A percentile compares a stretch with the other conserved stretches of the same genome.
Conservation (phyloP, 2,797 vertebrate genomes). For the Pseudocheirus occidentalis region DNA sequence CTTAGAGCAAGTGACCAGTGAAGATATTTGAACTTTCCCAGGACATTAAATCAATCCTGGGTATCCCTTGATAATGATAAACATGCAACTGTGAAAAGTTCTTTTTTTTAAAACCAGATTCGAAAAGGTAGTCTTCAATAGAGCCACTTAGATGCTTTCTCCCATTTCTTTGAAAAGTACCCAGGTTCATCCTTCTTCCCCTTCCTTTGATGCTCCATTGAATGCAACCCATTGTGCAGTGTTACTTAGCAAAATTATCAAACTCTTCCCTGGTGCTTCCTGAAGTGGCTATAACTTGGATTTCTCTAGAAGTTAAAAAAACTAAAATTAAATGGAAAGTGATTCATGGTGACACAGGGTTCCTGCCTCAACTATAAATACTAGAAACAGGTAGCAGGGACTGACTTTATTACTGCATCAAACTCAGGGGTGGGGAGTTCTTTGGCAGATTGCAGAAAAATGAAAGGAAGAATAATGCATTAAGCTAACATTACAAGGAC, state of each 20-base stretch:
- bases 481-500: slow-evolving; percentile 58
- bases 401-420: slow-evolving; percentile 54
- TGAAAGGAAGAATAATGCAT: slow-evolving; percentile 70
- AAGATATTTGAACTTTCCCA: slow-evolving; percentile 38
- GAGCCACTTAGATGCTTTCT: slow-evolving; percentile 50
- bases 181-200: background rate
- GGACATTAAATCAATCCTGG: slow-evolving; percentile 3
- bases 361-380: slow-evolving; percentile 67
- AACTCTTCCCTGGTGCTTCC: slow-evolving; percentile 58
- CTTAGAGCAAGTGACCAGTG: slow-evolving; percentile 11
- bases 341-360: slow-evolving; percentile 51
- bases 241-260: slow-evolving; percentile 64
- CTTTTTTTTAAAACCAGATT: slow-evolving; percentile 5
- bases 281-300: slow-evolving; percentile 56
- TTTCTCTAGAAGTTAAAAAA: slow-evolving; percentile 68
- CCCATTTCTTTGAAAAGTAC: slow-evolving; percentile 52
- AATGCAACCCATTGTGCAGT: slow-evolving; percentile 42
- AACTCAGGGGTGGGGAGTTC: slow-evolving; percentile 66
- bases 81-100: slow-evolving; percentile 28
- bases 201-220: background rate
- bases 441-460: slow-evolving; percentile 57
- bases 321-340: slow-evolving; percentile 52
- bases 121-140: slow-evolving; percentile 53
- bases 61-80: background rate
- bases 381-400: slow-evolving; percentile 57